A percentile compares a stretch with the other conserved stretches of the same genome.
These are phyloP conservation scores for Tretioscincus oriximinensis DNA, from an alignment of 2,113 vertebrate species.

Conservation along the genomic window DNA sequence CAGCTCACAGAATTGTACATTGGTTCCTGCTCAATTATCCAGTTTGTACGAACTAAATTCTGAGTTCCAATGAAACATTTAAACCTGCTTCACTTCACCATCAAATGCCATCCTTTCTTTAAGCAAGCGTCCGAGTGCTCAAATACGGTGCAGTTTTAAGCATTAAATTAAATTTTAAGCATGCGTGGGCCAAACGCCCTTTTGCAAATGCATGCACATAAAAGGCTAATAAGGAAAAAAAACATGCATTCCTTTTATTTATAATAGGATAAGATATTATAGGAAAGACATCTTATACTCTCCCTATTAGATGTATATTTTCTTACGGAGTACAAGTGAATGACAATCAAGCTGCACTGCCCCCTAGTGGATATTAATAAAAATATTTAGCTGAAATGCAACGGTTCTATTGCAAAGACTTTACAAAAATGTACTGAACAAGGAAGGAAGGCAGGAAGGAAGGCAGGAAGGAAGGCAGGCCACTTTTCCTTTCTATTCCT, in stretches of 20 bases:
- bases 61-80: slow-evolving; percentile 52
- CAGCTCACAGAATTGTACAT: not conserved
- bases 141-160: slow-evolving; percentile 52
- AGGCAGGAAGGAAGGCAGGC: too few species aligned
- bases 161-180: slow-evolving; percentile 19
- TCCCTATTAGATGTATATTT: slow-evolving; percentile 41
- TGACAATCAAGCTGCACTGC: slow-evolving; percentile 81
- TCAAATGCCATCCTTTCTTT: not conserved
- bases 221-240: not conserved
- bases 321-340: slow-evolving; percentile 48
- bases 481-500: not conserved
- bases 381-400: not conserved
- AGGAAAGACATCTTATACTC: slow-evolving; percentile 41
- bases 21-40: slow-evolving; percentile 15
- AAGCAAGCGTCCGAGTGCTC: too few species aligned
- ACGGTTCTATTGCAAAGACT: not conserved
- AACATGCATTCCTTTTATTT: slow-evolving; percentile 57
- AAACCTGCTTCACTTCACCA: slow-evolving; percentile 48
- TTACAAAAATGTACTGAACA: too few species aligned
- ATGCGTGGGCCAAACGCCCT: not conserved
- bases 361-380: slow-evolving; percentile 78
- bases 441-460: too few species aligned
- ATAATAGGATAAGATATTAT: too few species aligned
- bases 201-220: too few species aligned
- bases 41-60: slow-evolving; percentile 50